A percentile compares a stretch with the other conserved stretches of the same genome.
Conservation (phyloP, 2,113 vertebrate genomes). For the Thinocorus orbignyianus region DNA sequence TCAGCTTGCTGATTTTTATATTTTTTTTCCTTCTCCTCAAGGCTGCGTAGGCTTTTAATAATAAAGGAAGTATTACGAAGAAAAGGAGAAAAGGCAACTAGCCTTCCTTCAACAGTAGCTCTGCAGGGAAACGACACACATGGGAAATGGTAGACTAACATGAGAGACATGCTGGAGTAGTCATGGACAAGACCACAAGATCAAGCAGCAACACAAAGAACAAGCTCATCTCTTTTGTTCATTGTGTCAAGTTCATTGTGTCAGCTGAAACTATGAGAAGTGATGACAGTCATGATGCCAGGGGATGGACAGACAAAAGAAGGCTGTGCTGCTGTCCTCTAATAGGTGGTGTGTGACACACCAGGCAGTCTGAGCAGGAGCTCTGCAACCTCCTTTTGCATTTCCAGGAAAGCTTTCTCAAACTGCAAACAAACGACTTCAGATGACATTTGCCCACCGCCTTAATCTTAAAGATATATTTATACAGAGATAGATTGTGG, state of each 20-base stretch:
- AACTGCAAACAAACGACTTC: conserved; percentile 7
- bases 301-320: background rate
- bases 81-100: background rate
- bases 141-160: background rate
- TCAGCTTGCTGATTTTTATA: background rate
- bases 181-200: background rate
- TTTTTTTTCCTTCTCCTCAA: background rate
- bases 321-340: conserved; percentile 49
- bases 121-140: rapidly evolving
- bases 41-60: background rate
- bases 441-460: background rate
- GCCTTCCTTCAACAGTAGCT: background rate
- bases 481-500: conserved; percentile 12
- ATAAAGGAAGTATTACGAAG: background rate
- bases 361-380: background rate
- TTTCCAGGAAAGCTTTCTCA: background rate
- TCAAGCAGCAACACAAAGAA: background rate
- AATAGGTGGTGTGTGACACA: conserved; percentile 3
- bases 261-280: background rate
- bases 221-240: background rate
- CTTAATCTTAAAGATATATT: conserved; percentile 22
- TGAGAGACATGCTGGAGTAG: background rate
- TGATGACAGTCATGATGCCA: conserved; percentile 33
- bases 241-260: background rate
- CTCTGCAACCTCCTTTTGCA: background rate